Evolutionary conservation across 2,888 invertebrate genomes (phyloP).

Genomic region (Drosophila putrida): DNA sequence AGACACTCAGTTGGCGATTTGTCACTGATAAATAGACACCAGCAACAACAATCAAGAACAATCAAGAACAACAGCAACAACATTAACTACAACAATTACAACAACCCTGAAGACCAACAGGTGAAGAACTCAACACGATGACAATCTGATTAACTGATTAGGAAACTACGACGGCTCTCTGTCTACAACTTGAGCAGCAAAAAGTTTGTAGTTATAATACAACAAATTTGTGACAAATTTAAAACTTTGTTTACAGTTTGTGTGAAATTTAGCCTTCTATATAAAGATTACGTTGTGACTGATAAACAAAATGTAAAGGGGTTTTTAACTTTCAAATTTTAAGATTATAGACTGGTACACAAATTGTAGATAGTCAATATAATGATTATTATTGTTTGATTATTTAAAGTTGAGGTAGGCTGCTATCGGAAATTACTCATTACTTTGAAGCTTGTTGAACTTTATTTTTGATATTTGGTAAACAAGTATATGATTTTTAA

Average conservation of each 20-base stretch:
- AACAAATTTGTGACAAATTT: slow-evolving; percentile 27
- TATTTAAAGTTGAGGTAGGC: no score
- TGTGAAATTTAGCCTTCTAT: no score
- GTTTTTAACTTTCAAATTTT: no score
- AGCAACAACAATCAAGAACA: slow-evolving; percentile 16
- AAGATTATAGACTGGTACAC: no score
- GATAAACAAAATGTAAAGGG: no score
- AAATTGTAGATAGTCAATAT: no score
- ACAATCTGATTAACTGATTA: slow-evolving; percentile 22
- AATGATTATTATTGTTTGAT: no score
- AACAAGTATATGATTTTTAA: no score
- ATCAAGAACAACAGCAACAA: background rate
- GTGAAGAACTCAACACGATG: slow-evolving; percentile 27
- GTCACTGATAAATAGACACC: slow-evolving; percentile 64
- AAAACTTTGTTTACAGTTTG: slow-evolving; percentile 16
- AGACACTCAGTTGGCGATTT: slow-evolving; percentile 65
- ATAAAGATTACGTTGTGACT: no score
- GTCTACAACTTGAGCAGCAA: slow-evolving; percentile 13
- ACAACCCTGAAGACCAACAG: slow-evolving; percentile 28
- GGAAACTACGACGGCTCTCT: background rate
- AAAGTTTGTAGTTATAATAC: slow-evolving; percentile 6
- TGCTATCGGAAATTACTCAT: no score
- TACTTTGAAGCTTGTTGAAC: background rate
- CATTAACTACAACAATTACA: background rate
- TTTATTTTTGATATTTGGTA: background rate